Base-by-base conservation (phyloP, 2,888 invertebrate genomes). In the Macaria notata region DNA sequence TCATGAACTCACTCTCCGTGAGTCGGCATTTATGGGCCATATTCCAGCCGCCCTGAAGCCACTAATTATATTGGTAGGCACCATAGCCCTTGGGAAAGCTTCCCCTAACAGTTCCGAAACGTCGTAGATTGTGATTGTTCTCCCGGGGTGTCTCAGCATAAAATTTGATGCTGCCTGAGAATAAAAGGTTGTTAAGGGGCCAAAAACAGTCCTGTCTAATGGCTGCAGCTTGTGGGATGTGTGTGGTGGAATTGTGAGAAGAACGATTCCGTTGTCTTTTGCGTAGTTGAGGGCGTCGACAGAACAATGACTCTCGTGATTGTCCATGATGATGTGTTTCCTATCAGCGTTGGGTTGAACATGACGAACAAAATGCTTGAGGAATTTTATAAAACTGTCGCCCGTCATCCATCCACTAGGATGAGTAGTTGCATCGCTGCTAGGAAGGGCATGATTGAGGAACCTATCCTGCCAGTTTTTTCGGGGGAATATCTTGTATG, bases 71-170 rank as follows among this genome's bases (percentile, higher is more conserved):
- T 60, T 60, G 30, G 33, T 52, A 52, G 53, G 46, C 42, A 53
- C 49, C 48, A 49, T 60, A 48, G 46, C 50, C 46, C 54, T 51
- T 53, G 49, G 55, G 49, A 53, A 53, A 49, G 66, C 61, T 56
- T 69, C 61, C 3, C 61, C 63, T 9, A 49, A 49, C 6, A 62
- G 61, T 62, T 63, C 65, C 30, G 63, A 43, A n/a, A 65, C 43
- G 29, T 65, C 59, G 33, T 62, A 64, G 47, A 68, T 66, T 7
- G 62, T 63, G 0, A 66, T 66, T 3, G 62, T 58, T 43, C 63
- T 66, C 42, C 63, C 67, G 48, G 70, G 66, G 49, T 68, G 54
- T 44, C 65, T 66, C 5, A 65, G 46, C 61, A 70, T 68, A 67
- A 65, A 67, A 39, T 49, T 67, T 31, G 65, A 64, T 6, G 64